These are phyloP conservation scores for Lepidochrysops patricia DNA, from an alignment of 2,888 invertebrate genomes.

Conservation along the genomic window DNA sequence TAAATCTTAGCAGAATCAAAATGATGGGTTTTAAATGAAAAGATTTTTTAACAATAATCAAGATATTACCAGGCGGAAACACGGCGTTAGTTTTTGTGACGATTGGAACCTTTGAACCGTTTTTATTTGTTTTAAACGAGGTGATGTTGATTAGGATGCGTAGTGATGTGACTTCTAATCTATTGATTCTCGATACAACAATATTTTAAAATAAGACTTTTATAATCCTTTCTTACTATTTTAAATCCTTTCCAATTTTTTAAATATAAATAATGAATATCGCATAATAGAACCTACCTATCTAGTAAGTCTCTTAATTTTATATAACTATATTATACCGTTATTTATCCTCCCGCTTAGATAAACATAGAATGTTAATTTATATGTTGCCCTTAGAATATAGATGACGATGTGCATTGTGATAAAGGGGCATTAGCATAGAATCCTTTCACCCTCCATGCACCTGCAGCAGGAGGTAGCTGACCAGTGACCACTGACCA, in stretches of 20 bases:
- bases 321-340: too few relatives aligned
- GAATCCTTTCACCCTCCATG: constrained; percentile 4
- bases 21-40: background rate
- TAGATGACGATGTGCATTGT: background rate
- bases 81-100: background rate
- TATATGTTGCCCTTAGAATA: constrained; percentile 1
- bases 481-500: background rate
- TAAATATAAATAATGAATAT: too few relatives aligned
- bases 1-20: background rate
- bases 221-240: too few relatives aligned
- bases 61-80: constrained; percentile 10
- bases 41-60: constrained; percentile 4
- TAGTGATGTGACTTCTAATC: background rate
- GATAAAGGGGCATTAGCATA: background rate
- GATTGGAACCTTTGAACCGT: background rate
- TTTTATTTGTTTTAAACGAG: background rate
- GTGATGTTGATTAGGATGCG: background rate
- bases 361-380: background rate
- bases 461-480: background rate
- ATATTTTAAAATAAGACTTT: too few relatives aligned
- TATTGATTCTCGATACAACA: background rate
- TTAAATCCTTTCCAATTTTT: too few relatives aligned
- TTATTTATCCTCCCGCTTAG: background rate
- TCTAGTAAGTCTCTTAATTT: too few relatives aligned
- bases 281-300: too few relatives aligned